Base-by-base conservation (phyloP, 2,888 invertebrate species). In the Orthosia gracilis region DNA sequence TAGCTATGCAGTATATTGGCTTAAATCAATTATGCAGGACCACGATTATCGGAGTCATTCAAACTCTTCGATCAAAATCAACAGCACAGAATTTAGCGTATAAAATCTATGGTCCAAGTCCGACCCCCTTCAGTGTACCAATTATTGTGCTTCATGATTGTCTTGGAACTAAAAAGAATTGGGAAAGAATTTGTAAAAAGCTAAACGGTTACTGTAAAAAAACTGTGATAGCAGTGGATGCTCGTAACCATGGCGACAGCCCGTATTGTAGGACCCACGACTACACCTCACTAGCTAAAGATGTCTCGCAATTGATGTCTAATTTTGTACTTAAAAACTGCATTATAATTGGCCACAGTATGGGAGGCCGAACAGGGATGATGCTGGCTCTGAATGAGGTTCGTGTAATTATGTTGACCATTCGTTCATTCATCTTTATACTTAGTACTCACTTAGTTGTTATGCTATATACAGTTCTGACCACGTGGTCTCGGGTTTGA, bases 321-420 rank as follows among this genome's bases (percentile, higher is more conserved):
- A 47, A 73, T 4, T 70, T 83, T 49, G 58, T 68, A 31, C 17
- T 87, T 12, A 23, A 69, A 7, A 70, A 97, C 90, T 97, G 97
- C 0, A 92, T 97, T 52, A 88, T 98, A 40, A 93, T 99, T 88
- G 99, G 99, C 0, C 99, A 99, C 92, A 98, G 99, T 84, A 98
- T 99, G 98, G 99, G 99, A 18, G 99, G 99, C n/a, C 97, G 98
- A 73, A 97, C 98, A 2, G 97, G 97, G 86, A 99, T 99, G 99
- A 96, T 97, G 57, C 95, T 98, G 62, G 98, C 99, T 9, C 94
- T 99, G 55, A 96, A 96, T 13, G 85, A 92, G 93, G 94, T 93
- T 61, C 50, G 71, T 26, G 2, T 61, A 21, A 26, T 40, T 4
- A 68, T 52, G 17, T 52, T 45, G 40, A 40, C 7, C 9, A 40